Conservation (phyloP, 2,797 vertebrate species). For the Acrossocheilus fasciatus region DNA sequence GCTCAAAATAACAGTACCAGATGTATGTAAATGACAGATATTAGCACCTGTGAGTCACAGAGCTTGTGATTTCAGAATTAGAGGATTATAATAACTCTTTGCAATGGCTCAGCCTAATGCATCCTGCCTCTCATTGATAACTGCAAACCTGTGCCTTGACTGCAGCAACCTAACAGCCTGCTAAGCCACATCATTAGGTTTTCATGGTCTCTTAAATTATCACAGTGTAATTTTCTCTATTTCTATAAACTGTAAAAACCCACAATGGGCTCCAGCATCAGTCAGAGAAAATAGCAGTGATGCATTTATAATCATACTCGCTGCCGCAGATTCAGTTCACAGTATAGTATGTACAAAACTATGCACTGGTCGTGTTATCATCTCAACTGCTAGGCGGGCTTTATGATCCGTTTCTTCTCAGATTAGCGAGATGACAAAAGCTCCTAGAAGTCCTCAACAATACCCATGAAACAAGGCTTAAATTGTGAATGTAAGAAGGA, state of each 20-base stretch:
- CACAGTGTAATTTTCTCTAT: slow-evolving; percentile 38
- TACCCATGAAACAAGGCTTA: slow-evolving; percentile 13
- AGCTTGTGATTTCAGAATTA: slow-evolving; percentile 38
- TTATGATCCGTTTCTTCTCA: not conserved
- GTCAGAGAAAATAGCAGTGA: slow-evolving; percentile 27
- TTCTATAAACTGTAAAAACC: slow-evolving; percentile 41
- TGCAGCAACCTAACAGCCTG: slow-evolving; percentile 32
- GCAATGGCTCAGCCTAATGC: slow-evolving; percentile 13
- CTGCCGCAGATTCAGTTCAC: not conserved
- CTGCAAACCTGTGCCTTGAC: slow-evolving; percentile 35
- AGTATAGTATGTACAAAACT: slow-evolving; percentile 6
- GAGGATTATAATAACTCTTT: slow-evolving; percentile 30
- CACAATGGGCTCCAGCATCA: slow-evolving; percentile 19
- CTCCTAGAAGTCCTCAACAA: slow-evolving; percentile 1
- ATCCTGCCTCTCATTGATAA: slow-evolving; percentile 34
- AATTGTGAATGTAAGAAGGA: slow-evolving; percentile 1
- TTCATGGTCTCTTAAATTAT: slow-evolving; percentile 47
- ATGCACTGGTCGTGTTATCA: not conserved
- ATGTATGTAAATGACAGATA: slow-evolving; percentile 38
- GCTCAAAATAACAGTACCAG: slow-evolving; percentile 27
- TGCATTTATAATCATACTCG: not conserved
- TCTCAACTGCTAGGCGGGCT: not conserved
- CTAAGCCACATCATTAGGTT: slow-evolving; percentile 45
- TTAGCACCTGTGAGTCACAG: slow-evolving; percentile 34
- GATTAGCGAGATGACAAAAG: not conserved